Conservation (phyloP, 1,140 invertebrate genomes). For the Zaprionus gabonicus region DNA sequence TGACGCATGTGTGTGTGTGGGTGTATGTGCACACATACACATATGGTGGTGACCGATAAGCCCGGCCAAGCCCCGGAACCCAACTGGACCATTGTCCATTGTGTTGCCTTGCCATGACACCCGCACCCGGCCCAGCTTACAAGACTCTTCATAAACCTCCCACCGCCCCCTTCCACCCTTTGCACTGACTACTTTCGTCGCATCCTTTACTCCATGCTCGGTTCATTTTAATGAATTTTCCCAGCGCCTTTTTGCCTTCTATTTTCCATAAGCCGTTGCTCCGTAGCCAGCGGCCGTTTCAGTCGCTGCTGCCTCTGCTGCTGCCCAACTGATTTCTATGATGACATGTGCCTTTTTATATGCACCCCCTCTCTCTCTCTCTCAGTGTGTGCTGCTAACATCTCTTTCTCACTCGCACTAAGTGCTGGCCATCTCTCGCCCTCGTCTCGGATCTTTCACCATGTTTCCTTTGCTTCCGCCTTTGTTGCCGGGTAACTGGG, state of each 20-base stretch:
- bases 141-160: too few relatives aligned
- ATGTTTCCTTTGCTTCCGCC: slow-evolving; percentile 81
- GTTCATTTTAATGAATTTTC: slow-evolving; percentile 81
- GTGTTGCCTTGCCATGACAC: slow-evolving; percentile 54
- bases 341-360: slow-evolving; percentile 80
- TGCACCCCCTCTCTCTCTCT: slow-evolving; percentile 8
- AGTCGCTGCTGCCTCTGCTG: background rate
- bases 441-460: slow-evolving; percentile 63
- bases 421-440: background rate
- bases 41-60: slow-evolving; percentile 74
- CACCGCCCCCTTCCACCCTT: background rate
- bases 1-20: slow-evolving; percentile 28
- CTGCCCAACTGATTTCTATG: slow-evolving; percentile 73
- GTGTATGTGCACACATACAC: slow-evolving; percentile 45
- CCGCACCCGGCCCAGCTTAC: background rate
- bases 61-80: slow-evolving; percentile 35
- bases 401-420: background rate
- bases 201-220: slow-evolving; percentile 26
- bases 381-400: background rate
- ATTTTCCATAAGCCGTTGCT: slow-evolving; percentile 66
- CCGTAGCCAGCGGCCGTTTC: slow-evolving; percentile 58
- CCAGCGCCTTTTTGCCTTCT: slow-evolving; percentile 48
- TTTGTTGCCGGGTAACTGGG: slow-evolving; percentile 82
- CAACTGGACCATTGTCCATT: slow-evolving; percentile 75
- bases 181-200: background rate